Evolutionary conservation across 2,888 invertebrate genomes (phyloP), one percentile per base, ranked within the genome.

Genomic region (Eumerus sabulonum): DNA sequence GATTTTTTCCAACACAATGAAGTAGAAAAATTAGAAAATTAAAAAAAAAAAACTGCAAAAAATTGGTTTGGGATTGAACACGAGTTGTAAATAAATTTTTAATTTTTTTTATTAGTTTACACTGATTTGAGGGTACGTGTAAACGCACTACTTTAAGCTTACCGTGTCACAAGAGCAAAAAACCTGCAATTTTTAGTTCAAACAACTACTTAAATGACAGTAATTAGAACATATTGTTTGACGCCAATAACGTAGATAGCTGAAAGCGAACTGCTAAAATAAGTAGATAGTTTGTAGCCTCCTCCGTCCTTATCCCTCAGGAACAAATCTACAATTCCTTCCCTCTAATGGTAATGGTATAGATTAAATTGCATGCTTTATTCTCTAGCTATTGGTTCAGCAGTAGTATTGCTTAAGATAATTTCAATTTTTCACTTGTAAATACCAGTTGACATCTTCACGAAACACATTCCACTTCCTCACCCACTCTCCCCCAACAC

Each of bases 21-120:
- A 70, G 59, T 48, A 68, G 70, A 56, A 51, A 56, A 73, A 45
- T 57, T 64, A 74, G 56, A 66, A 47, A 45, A 50, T 53, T 47
- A 36, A 63, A 53, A 67, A 14, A 40, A 56, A 63, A 57, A 59
- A 64, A 60, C 67, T 44, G 63, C 64, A 53, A 67, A 68, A 60
- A 64, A 68, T 68, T 76, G 77, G 77, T 82, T 82, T 82, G 76
- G 76, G 81, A 77, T 82, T 79, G 71, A 62, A 73, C 51, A 59
- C 63, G 60, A 72, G n/a, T 63, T 70, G 70, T 63, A 79, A 44
- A 67, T 72, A 66, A 17, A n/a, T n/a, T n/a, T n/a, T n/a, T n/a
- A n/a, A 11, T 12, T 60, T 35, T 57, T 64, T 45, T n/a, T n/a
- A n/a, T n/a, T 16, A 18, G 18, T 66, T 66, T 44, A 53, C 53